Base-by-base conservation (phyloP, 2,113 vertebrate genomes). In the Helogale parvula region DNA sequence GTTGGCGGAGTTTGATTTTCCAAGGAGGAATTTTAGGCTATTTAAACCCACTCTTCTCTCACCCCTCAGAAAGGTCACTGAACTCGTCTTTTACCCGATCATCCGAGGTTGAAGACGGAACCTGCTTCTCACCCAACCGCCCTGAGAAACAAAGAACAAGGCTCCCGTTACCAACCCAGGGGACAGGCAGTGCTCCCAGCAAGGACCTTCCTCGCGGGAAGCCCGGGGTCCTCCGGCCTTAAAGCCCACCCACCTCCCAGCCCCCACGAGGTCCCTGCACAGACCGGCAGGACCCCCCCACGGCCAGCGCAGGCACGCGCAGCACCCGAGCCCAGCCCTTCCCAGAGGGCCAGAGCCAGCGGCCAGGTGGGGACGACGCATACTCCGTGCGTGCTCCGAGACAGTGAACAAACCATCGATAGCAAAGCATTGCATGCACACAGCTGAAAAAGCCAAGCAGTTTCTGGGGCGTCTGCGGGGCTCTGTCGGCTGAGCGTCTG, bases 1-100 rank as follows among this genome's bases (percentile, higher is more conserved):
- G 45, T 63, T n/a, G 57, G 89, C 41, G 12, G 83, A 79, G 63
- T 88, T 47, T 95, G 80, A 84, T 97, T 98, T 82, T 96, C 96
- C 98, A 98, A 98, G 98, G 97, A 97, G 97, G 98, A 98, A 98
- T 96, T 94, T 98, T 98, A 98, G 96, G 98, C 98, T 93, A 95
- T 94, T 98, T 84, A 98, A 99, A 98, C 98, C 99, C 98, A 98
- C 99, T 98, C 98, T 99, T 99, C 99, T 99, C 99, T 99, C 99
- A 99, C 99, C 99, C 99, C 98, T 99, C 99, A 90, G 99, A 99
- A 97, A 99, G 98, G 98, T 99, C 99, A 97, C 99, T 99, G 98
- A 99, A 99, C 97, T 99, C 99, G 81, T 98, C 99, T 98, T 98
- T 98, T 98, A 99, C 99, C 98, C 99, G 98, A 96, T 99, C 99